Conservation (phyloP, 1,140 invertebrate genomes). For the Ceratina japonica region DNA sequence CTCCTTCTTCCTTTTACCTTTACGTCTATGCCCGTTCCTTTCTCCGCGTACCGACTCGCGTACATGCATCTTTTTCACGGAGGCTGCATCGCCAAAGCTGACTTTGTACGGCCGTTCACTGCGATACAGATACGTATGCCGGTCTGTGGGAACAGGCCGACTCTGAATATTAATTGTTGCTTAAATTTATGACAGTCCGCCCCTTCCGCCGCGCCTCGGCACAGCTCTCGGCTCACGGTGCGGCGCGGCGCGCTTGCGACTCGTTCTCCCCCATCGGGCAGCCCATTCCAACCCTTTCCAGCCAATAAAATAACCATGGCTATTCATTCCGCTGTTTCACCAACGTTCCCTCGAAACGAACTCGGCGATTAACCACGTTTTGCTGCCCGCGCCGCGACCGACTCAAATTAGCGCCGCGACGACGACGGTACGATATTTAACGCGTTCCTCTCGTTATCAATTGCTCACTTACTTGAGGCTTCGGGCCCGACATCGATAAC, state of each 20-base stretch:
- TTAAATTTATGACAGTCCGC: constrained; percentile 76
- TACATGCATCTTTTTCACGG: constrained; percentile 63
- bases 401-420: constrained; percentile 44
- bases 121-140: constrained; percentile 66
- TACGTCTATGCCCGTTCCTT: constrained; percentile 32
- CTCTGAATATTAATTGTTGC: constrained; percentile 77
- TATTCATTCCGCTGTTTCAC: constrained; percentile 63
- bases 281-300: constrained; percentile 52
- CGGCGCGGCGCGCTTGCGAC: not conserved
- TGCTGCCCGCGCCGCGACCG: constrained; percentile 12
- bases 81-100: constrained; percentile 37
- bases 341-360: constrained; percentile 64
- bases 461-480: constrained; percentile 7
- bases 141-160: constrained; percentile 67
- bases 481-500: constrained; percentile 16
- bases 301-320: constrained; percentile 59
- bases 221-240: constrained; percentile 14
- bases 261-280: constrained; percentile 47
- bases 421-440: not conserved
- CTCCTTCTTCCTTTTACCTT: constrained; percentile 58
- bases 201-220: constrained; percentile 36
- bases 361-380: constrained; percentile 67
- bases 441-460: constrained; percentile 17
- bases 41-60: constrained; percentile 37
- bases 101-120: constrained; percentile 50